Conservation (phyloP, 2,113 vertebrate genomes). For the Corydoras maculifer region DNA sequence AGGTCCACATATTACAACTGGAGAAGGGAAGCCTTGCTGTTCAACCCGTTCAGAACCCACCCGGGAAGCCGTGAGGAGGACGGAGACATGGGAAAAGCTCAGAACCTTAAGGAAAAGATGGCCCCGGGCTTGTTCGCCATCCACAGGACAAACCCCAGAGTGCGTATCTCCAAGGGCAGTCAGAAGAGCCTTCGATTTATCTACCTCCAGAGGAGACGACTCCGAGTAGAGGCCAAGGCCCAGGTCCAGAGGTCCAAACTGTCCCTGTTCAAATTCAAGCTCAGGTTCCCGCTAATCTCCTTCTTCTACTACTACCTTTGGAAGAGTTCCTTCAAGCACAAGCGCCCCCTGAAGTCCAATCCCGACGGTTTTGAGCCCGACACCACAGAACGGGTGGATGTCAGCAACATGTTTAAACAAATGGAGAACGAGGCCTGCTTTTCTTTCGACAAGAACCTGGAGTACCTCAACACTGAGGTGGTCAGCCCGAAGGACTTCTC, state of each 20-base stretch:
- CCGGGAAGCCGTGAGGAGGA: slow-evolving; percentile 59
- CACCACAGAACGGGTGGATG: slow-evolving; percentile 23
- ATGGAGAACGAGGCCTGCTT: slow-evolving; percentile 13
- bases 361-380: slow-evolving; percentile 8
- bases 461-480: neutral
- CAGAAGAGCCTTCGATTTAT: slow-evolving; percentile 54
- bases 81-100: slow-evolving; percentile 60
- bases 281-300: slow-evolving; percentile 77
- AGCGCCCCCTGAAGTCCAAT: slow-evolving; percentile 17
- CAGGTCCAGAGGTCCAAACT: slow-evolving; percentile 70
- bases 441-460: slow-evolving; percentile 33
- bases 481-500: slow-evolving; percentile 35
- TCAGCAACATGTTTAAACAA: neutral
- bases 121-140: slow-evolving; percentile 31
- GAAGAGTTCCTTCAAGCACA: slow-evolving; percentile 57
- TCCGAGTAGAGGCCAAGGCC: slow-evolving; percentile 71
- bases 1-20: slow-evolving; percentile 96
- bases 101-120: slow-evolving; percentile 51
- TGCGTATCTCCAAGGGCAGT: slow-evolving; percentile 46
- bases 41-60: slow-evolving; percentile 69
- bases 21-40: slow-evolving; percentile 85
- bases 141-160: slow-evolving; percentile 34
- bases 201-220: slow-evolving; percentile 70
- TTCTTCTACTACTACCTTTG: slow-evolving; percentile 83
- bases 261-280: slow-evolving; percentile 79